A percentile compares a stretch with the other conserved stretches of the same genome.
phyloP scores from a whole-genome alignment of 2,113 vertebrate species.

The Nothobranchius furzeri region DNA sequence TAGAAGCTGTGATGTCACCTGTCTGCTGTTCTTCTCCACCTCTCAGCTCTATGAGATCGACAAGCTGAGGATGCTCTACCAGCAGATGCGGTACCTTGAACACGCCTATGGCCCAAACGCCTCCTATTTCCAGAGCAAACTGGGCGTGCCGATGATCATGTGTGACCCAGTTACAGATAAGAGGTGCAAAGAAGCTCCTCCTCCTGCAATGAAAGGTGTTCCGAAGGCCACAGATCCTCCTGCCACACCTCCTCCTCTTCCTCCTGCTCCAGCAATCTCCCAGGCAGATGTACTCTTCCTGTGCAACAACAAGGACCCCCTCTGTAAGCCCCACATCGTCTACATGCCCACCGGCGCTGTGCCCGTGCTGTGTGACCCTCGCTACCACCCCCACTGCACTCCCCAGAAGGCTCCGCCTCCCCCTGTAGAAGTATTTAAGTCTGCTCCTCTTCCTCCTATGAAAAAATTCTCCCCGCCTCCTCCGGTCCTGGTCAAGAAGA shows the following conservation, averaged over 20 bases:
- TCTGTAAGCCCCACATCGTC: slow-evolving; percentile 82
- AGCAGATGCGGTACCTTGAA: slow-evolving; percentile 83
- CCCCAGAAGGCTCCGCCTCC: slow-evolving; percentile 60
- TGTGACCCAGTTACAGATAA: slow-evolving; percentile 80
- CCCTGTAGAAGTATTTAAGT: slow-evolving; percentile 25
- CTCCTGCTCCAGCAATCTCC: slow-evolving; percentile 46
- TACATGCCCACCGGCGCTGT: slow-evolving; percentile 77
- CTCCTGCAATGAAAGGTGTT: slow-evolving; percentile 63
- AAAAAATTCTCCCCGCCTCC: slow-evolving; percentile 53
- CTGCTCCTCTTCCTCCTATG: slow-evolving; percentile 48
- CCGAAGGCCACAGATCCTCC: slow-evolving; percentile 37
- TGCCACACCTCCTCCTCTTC: slow-evolving; percentile 31
- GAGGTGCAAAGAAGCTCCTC: slow-evolving; percentile 66
- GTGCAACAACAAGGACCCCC: slow-evolving; percentile 79
- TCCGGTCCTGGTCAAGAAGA: slow-evolving; percentile 55
- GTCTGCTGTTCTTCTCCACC: background rate
- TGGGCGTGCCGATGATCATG: slow-evolving; percentile 65
- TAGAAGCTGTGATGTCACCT: background rate
- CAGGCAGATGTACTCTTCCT: slow-evolving; percentile 78
- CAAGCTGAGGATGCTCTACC: slow-evolving; percentile 81
- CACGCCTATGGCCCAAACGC: slow-evolving; percentile 79
- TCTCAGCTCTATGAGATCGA: slow-evolving; percentile 83
- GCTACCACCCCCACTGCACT: slow-evolving; percentile 76
- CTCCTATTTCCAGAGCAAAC: slow-evolving; percentile 76
- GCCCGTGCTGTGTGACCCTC: slow-evolving; percentile 80